phyloP scores from a whole-genome alignment of 2,888 invertebrate genomes.

The Pachycephus smyrnensis region DNA sequence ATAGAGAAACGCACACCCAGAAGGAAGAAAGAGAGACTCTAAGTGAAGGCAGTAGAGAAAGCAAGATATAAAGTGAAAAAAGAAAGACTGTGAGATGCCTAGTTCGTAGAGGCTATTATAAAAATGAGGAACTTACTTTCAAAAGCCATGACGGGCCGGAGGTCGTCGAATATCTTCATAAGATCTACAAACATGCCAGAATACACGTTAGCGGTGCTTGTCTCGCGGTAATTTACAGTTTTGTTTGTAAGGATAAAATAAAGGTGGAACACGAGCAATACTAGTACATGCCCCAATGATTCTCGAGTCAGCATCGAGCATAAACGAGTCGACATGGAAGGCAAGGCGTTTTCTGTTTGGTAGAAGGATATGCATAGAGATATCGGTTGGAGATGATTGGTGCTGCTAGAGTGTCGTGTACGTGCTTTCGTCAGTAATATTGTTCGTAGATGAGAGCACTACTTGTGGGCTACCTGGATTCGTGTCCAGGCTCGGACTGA shows the following conservation, averaged over 20 bases:
- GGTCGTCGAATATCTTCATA: constrained; percentile 53
- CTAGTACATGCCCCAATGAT: not conserved
- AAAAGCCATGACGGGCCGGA: constrained; percentile 44
- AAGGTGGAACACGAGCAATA: not conserved
- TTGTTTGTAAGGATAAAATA: constrained; percentile 3
- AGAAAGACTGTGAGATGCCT: not conserved
- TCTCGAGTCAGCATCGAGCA: not conserved
- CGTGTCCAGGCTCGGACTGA: constrained; percentile 42
- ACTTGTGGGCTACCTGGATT: constrained; percentile 50
- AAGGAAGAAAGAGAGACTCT: not conserved
- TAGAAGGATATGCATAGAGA: constrained; percentile 15
- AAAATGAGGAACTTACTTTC: constrained; percentile 46
- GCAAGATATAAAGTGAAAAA: not conserved
- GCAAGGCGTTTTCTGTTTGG: not conserved
- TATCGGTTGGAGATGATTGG: constrained; percentile 18
- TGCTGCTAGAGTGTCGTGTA: constrained; percentile 22
- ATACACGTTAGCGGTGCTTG: constrained; percentile 21
- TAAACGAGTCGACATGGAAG: not conserved
- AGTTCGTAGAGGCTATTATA: not conserved
- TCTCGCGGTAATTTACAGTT: constrained; percentile 10
- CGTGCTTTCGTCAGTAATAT: constrained; percentile 15
- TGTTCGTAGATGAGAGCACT: constrained; percentile 21
- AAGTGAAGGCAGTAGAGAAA: not conserved
- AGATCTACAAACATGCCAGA: constrained; percentile 47
- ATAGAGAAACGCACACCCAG: not conserved